These are phyloP conservation scores for Patella vulgata DNA, from an alignment of 1,140 invertebrate genomes.

Conservation along the genomic window DNA sequence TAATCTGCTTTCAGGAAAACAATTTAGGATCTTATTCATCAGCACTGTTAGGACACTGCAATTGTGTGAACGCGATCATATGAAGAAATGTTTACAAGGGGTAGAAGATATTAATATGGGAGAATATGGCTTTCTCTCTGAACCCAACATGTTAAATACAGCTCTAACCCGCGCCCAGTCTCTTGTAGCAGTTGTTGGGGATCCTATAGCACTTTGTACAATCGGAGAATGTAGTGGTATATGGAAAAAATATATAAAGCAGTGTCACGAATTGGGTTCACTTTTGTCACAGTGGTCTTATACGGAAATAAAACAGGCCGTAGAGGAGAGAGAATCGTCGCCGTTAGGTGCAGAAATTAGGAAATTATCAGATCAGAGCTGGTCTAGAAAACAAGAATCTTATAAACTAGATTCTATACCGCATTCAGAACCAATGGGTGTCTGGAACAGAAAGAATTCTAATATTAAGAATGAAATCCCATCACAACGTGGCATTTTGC, in stretches of 20 bases:
- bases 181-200: constrained; percentile 85
- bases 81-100: constrained; percentile 21
- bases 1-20: constrained; percentile 72
- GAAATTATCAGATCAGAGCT: no score
- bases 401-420: no score
- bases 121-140: constrained; percentile 86
- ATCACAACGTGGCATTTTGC: no score
- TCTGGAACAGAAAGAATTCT: no score
- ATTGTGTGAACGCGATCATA: constrained; percentile 71
- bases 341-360: no score
- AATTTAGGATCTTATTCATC: constrained; percentile 85
- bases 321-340: no score
- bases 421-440: no score
- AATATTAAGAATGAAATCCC: no score
- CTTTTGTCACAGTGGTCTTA: no score
- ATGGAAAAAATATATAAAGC: constrained; percentile 26
- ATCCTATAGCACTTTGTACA: constrained; percentile 76
- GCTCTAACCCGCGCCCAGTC: constrained; percentile 87
- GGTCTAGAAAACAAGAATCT: no score
- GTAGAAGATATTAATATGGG: constrained; percentile 69
- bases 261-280: no score
- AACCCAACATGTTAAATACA: constrained; percentile 84
- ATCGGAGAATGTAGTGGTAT: constrained; percentile 56
- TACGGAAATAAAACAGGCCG: no score
- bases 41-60: constrained; percentile 83